Evolutionary conservation across 2,797 vertebrate genomes (phyloP), one percentile per base, ranked within the genome.

Genomic region (Atherinosoma microstoma): DNA sequence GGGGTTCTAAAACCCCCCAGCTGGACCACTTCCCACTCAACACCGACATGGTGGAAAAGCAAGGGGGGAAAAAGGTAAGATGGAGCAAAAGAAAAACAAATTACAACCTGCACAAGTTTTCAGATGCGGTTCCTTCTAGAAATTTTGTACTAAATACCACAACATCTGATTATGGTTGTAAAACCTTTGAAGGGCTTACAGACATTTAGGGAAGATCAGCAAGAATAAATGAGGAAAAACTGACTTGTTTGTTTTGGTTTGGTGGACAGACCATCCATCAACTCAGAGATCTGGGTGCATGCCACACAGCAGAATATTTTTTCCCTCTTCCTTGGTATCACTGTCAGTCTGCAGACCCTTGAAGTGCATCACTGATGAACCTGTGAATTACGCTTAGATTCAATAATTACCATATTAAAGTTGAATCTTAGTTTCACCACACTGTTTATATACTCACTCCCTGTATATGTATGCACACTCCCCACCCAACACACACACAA

Each of bases 21-120:
- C 95, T 96, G 94, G 98, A 98, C 94, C 97, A 98, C 91, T 97
- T 96, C 95, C 93, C 97, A 94, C 96, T 97, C 95, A 96, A 95
- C 97, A 98, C 96, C 96, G 97, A 99, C 96, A 99, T 99, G 97
- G 97, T 99, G 96, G 98, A 99, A 95, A 99, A 99, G 95, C 98
- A 98, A 95, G 96, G 97, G 80, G 98, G 97, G 95, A 99, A 98
- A 95, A 99, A 99, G 97, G 98, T 98, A 94, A 85, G 89, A 75
- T 12, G 61, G 7, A 57, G 42, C 18, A 68, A 69, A 76, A 45
- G 67, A 57, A 75, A 67, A 78, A 45, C 40, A 11, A 15, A 54
- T 29, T 18, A 49, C 58, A 65, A 35, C 13, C 27, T 13, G 53
- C 24, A 29, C 24, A 54, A 4, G 49, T 24, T 32, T 70, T 76